Evolutionary conservation across 1,140 invertebrate species (phyloP).

Genomic region (Cheumatopsyche charites): DNA sequence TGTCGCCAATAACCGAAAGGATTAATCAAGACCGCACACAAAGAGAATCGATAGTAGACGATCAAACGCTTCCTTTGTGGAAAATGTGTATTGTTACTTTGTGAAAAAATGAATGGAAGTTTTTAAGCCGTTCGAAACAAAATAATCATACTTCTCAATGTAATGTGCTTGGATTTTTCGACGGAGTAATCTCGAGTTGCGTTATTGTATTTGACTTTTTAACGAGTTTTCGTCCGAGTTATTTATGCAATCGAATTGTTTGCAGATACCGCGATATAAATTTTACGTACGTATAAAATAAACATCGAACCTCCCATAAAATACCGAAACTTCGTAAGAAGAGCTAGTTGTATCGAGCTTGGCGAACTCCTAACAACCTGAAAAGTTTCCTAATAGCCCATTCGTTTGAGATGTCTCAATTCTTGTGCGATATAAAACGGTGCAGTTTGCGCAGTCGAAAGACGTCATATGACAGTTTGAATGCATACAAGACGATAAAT

Average conservation of each 20-base stretch:
- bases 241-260: no score
- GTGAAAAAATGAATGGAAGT: no score
- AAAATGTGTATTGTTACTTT: no score
- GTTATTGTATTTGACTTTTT: no score
- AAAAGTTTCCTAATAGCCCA: constrained; percentile 46
- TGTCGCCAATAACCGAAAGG: constrained; percentile 21
- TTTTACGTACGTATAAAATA: constrained; percentile 7
- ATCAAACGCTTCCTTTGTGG: neutral
- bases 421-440: constrained; percentile 21
- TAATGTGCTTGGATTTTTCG: no score
- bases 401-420: constrained; percentile 47
- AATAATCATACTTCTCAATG: no score
- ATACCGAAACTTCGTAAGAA: constrained; percentile 30
- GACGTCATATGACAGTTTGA: constrained; percentile 38
- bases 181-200: no score
- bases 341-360: constrained; percentile 30
- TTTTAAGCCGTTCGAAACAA: no score
- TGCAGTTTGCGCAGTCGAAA: constrained; percentile 2
- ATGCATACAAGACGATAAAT: constrained; percentile 44
- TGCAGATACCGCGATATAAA: neutral
- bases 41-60: neutral
- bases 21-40: neutral
- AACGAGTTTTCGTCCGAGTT: no score
- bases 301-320: constrained; percentile 6
- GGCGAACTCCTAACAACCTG: constrained; percentile 20